These are phyloP conservation scores for Toxostoma redivivum DNA, from an alignment of 2,113 vertebrate genomes.

Conservation along the genomic window DNA sequence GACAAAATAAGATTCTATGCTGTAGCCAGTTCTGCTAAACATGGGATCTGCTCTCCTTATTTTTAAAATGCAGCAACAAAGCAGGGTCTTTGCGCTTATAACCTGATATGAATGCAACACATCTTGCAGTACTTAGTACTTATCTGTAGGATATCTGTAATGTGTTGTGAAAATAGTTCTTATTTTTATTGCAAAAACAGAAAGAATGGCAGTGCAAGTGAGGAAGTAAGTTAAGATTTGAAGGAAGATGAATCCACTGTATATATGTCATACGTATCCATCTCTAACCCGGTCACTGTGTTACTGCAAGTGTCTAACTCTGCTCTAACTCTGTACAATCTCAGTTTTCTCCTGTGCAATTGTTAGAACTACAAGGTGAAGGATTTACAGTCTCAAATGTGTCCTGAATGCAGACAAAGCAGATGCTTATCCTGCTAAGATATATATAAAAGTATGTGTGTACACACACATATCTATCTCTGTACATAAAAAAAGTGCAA, in stretches of 20 bases:
- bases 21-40: neutral
- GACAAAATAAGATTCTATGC: neutral
- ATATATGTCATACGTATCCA: neutral
- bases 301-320: neutral
- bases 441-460: no score
- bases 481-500: neutral
- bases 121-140: neutral
- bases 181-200: neutral
- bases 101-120: neutral
- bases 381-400: neutral
- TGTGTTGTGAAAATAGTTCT: neutral
- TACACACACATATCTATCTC: no score
- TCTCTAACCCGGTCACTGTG: neutral
- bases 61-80: neutral
- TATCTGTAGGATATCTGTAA: neutral
- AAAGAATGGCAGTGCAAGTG: neutral
- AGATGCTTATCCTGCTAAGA: neutral
- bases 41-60: neutral
- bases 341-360: neutral
- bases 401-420: neutral
- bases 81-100: neutral
- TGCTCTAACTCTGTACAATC: neutral
- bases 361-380: neutral
- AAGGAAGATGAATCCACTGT: neutral
- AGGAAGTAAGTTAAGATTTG: neutral